Evolutionary conservation across 1,140 invertebrate genomes (phyloP), one percentile per base, ranked within the genome.

Genomic region (Cyclina sinensis): DNA sequence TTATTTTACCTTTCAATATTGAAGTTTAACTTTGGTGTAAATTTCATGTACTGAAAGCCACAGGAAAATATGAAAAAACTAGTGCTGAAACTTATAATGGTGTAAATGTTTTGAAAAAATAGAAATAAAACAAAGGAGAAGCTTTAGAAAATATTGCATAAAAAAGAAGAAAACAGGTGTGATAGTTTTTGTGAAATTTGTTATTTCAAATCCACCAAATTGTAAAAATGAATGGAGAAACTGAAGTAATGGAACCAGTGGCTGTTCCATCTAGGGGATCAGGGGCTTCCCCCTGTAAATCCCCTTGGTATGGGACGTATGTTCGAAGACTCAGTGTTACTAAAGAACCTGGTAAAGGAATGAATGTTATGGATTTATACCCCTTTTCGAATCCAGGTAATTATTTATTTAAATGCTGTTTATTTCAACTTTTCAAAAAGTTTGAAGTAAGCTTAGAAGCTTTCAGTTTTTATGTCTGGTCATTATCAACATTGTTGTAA

Each of bases 351-450:
- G 85, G 85, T 0, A 83, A 83, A 76, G 86, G 78, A 57, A 74
- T 62, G 14, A 88, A 88, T 74, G 86, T 88, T 16, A 82, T 43
- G 68, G 86, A 82, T 62, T 46, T 88, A 57, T 88, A 88, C 37
- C 86, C 86, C n/a, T 88, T 76, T 59, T 74, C 86, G 27, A 84
- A 46, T 51, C 78, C 79, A 88, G 86, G 86, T 88, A 88, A 81
- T 32, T 54, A 30, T 46, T 54, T 30, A 9, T 35, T 51, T 12
- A 59, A 59, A 37, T 37, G 70, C 14, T 74, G 4, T 73, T 11
- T 74, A 21, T 24, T 21, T 62, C 59, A 62, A 7, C 24, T 12
- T n/a, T n/a, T n/a, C n/a, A n/a, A n/a, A n/a, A n/a, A n/a, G n/a
- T n/a, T n/a, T n/a, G n/a, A n/a, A n/a, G n/a, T n/a, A n/a, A n/a